Evolutionary conservation across 2,797 vertebrate genomes (phyloP).

Genomic region (Furcifer pardalis): DNA sequence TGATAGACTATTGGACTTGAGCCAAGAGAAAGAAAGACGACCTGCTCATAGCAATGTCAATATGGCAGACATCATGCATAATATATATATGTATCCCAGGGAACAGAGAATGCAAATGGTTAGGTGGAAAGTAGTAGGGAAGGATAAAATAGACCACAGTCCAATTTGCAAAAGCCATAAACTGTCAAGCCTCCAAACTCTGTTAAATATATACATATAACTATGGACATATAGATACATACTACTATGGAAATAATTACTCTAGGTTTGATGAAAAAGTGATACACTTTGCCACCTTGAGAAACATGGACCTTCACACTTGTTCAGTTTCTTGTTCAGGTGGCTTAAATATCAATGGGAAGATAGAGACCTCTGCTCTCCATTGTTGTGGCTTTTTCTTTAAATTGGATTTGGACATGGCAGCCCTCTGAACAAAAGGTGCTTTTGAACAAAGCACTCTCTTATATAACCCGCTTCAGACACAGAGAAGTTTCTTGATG

Average conservation of each 20-base stretch:
- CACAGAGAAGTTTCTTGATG: neutral
- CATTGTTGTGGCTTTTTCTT: neutral
- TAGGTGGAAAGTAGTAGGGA: too few relatives aligned
- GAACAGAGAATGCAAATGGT: neutral
- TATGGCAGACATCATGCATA: neutral
- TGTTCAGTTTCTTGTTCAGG: neutral
- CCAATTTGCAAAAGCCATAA: neutral
- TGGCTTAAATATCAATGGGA: neutral
- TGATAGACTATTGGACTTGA: too few relatives aligned
- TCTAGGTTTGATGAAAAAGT: neutral
- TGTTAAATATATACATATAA: too few relatives aligned
- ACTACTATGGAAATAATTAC: neutral
- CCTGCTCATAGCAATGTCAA: neutral
- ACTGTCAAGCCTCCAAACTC: neutral
- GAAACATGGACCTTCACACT: neutral
- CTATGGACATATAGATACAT: neutral
- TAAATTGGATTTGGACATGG: neutral
- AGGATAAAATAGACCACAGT: neutral
- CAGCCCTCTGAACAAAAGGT: neutral
- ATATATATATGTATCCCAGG: neutral
- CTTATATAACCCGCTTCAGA: neutral
- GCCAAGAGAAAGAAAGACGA: neutral
- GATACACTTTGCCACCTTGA: neutral
- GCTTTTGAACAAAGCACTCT: neutral
- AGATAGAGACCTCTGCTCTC: too few relatives aligned